Conservation (phyloP, 2,797 vertebrate species). For the Tympanoctomys barrerae region DNA sequence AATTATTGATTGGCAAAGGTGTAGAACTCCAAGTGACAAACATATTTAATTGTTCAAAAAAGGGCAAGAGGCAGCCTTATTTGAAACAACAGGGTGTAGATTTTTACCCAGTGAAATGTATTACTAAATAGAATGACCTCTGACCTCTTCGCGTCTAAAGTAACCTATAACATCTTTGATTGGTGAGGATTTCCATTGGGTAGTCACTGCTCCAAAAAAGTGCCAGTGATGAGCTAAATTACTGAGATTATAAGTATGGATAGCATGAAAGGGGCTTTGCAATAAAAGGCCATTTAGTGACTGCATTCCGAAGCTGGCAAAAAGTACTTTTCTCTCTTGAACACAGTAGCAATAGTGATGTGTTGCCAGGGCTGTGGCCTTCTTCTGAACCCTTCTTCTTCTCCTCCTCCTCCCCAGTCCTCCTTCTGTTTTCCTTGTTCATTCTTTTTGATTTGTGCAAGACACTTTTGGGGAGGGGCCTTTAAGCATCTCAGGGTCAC, state of each 20-base stretch:
- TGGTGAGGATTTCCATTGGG: not conserved
- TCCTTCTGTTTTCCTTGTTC: not conserved
- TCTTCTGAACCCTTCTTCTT: not conserved
- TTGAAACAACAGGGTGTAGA: not conserved
- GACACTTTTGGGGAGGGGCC: not conserved
- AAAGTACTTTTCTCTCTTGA: not conserved
- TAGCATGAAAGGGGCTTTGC: slow-evolving; percentile 5
- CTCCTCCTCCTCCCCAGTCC: too few relatives aligned
- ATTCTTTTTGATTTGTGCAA: not conserved
- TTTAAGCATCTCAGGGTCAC: not conserved
- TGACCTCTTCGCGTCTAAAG: not conserved
- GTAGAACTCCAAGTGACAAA: not conserved
- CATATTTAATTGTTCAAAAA: slow-evolving; percentile 6
- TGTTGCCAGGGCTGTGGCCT: too few relatives aligned
- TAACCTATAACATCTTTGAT: not conserved
- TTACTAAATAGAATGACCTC: not conserved
- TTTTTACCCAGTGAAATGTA: not conserved
- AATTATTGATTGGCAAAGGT: not conserved
- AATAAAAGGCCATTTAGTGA: slow-evolving; percentile 22
- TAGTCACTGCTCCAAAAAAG: not conserved
- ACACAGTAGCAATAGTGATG: not conserved
- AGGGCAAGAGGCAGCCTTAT: not conserved
- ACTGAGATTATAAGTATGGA: not conserved
- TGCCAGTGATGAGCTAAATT: not conserved
- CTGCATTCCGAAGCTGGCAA: not conserved